Evolutionary conservation across 2,113 vertebrate genomes (phyloP).

Genomic region (Athene cunicularia): DNA sequence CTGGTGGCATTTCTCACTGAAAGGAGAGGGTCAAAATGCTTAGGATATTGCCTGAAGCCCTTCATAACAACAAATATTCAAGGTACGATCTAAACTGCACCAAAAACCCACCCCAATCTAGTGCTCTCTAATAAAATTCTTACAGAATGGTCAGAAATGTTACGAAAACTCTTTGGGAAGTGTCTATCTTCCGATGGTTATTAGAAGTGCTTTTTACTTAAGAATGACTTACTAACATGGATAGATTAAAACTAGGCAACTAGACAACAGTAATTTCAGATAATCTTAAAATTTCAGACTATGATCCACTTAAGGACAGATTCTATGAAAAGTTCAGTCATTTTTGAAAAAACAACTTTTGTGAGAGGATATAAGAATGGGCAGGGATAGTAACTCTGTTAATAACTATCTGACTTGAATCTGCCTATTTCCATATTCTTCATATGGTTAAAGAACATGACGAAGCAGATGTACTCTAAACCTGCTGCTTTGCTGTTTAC

Average conservation of each 20-base stretch:
- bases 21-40: neutral
- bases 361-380: neutral
- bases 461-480: neutral
- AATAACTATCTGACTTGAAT: neutral
- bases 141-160: neutral
- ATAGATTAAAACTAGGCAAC: neutral
- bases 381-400: neutral
- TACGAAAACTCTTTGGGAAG: neutral
- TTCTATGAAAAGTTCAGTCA: neutral
- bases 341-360: neutral
- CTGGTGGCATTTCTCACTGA: neutral
- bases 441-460: neutral
- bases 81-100: neutral
- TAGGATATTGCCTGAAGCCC: neutral
- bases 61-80: neutral
- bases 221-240: neutral
- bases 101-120: neutral
- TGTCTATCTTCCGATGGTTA: neutral
- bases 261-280: neutral
- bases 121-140: neutral
- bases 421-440: neutral
- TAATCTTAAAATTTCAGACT: neutral
- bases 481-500: neutral
- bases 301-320: neutral
- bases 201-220: neutral